Evolutionary conservation across 1,140 invertebrate genomes (phyloP), one percentile per base, ranked within the genome.

Genomic region (Atta colombica): DNA sequence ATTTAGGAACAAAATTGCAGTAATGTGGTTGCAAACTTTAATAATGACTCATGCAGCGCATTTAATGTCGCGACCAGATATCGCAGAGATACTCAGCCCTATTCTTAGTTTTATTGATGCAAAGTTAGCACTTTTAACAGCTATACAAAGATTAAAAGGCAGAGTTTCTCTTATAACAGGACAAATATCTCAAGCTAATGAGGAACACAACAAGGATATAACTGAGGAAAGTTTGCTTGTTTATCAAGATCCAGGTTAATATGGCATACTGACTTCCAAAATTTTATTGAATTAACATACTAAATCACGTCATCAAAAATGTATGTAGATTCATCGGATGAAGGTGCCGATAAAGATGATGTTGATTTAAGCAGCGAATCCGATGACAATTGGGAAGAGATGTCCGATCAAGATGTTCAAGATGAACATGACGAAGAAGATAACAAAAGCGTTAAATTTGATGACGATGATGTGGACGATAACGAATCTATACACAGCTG

Each of bases 21-120:
- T 96, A 3, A 94, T 95, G 58, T 97, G 97, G 97, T 88, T 97
- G 39, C 96, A 96, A 90, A 88, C 94, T 71, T 91, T 97, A 49
- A 90, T 97, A n/a, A 93, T 95, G 77, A 95, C 96, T 16, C 97
- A 97, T 92, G 96, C 97, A 0, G 96, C 96, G 77, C 95, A 97
- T 72, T 89, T 97, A 21, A 95, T 97, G 72, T 95, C 96, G 0
- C 96, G 96, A 93, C 96, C 96, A 14, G 94, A 96, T 61, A 90
- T 96, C 39, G 92, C 94, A 3, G 96, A 96, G n/a, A 81, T 96
- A 31, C 93, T 97, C 55, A 94, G 95, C 51, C 96, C 96, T 6
- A 95, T 96, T 66, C 93, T 97, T 63, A 96, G 96, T 68, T 95
- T 96, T n/a, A 96, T 97, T 28, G 96, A 97, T 87, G 95, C 95